These are phyloP conservation scores for Aproaerema taeniolella DNA, from an alignment of 2,888 invertebrate genomes.

Conservation along the genomic window DNA sequence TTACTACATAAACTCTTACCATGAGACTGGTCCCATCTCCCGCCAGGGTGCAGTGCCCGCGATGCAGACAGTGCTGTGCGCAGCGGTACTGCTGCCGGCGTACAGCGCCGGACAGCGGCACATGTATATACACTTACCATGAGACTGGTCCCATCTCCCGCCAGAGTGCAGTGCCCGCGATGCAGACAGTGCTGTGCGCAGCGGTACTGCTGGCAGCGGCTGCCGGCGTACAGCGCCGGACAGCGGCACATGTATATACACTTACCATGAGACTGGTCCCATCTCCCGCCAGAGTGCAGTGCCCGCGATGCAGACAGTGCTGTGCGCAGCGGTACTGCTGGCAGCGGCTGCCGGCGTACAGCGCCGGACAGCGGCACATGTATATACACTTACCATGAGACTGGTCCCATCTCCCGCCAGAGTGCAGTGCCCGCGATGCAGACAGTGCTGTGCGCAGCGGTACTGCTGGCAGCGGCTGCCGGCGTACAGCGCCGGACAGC, in stretches of 20 bases:
- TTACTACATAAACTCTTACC: too few species aligned
- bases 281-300: conserved; percentile 27
- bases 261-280: too few species aligned
- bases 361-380: conserved; percentile 80
- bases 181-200: conserved; percentile 83
- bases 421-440: conserved; percentile 52
- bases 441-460: conserved; percentile 82
- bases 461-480: conserved; percentile 84
- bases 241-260: conserved; percentile 83
- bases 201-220: conserved; percentile 79
- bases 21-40: too few species aligned
- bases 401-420: conserved; percentile 21
- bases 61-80: conserved; percentile 80
- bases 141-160: too few species aligned
- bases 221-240: conserved; percentile 80
- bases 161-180: conserved; percentile 31
- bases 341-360: conserved; percentile 83
- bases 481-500: conserved; percentile 80
- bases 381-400: too few species aligned
- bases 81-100: conserved; percentile 82
- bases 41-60: conserved; percentile 30
- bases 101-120: conserved; percentile 82
- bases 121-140: too few species aligned
- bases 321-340: conserved; percentile 82
- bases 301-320: conserved; percentile 75